Conservation (phyloP, 2,888 invertebrate species). For the Agonopterix heracliana region DNA sequence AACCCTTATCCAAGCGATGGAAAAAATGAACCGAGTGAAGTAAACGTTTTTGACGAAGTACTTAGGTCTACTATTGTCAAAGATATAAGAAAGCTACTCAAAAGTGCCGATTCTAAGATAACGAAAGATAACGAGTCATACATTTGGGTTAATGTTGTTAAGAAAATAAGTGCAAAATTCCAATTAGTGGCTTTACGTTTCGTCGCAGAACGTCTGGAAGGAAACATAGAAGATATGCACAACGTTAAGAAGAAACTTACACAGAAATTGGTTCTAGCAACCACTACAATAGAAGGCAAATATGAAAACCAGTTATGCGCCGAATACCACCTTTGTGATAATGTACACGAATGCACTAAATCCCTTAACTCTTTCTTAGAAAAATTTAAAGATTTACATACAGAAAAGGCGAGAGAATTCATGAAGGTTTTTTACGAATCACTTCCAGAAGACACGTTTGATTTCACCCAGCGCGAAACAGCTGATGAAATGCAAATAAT, state of each 20-base stretch:
- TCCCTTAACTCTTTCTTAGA: constrained; percentile 32
- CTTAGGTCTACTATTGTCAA: constrained; percentile 21
- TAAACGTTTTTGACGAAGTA: not conserved
- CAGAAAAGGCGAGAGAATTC: constrained; percentile 32
- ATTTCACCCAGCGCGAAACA: constrained; percentile 33
- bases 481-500: constrained; percentile 42
- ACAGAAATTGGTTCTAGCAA: constrained; percentile 35
- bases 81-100: constrained; percentile 22
- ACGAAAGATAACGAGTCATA: constrained; percentile 23
- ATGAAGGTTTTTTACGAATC: constrained; percentile 25
- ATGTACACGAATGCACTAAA: constrained; percentile 34
- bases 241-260: constrained; percentile 28
- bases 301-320: constrained; percentile 39
- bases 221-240: constrained; percentile 15
- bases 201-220: constrained; percentile 25
- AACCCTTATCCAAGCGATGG: constrained; percentile 15
- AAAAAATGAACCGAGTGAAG: constrained; percentile 5
- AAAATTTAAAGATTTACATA: constrained; percentile 23
- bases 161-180: constrained; percentile 43
- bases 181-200: constrained; percentile 33
- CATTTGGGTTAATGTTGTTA: constrained; percentile 42
- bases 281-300: constrained; percentile 36
- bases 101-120: constrained; percentile 23
- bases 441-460: constrained; percentile 32
- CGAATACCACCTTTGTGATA: constrained; percentile 36